phyloP scores from a whole-genome alignment of 2,797 vertebrate genomes.

The Cryptoprocta ferox region DNA sequence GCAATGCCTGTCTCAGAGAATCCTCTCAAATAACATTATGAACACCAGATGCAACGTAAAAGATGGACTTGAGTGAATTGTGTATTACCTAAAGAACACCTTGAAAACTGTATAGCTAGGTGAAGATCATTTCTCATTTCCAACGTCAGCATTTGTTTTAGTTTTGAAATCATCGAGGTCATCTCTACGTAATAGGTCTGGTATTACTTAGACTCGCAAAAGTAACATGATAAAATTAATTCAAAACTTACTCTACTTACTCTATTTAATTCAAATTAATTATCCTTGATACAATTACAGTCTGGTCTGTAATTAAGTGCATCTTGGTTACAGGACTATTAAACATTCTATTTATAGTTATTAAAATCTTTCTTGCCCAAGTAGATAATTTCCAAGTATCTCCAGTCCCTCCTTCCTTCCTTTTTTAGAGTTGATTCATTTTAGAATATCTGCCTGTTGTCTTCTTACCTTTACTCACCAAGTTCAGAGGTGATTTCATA shows the following conservation, averaged over 20 bases:
- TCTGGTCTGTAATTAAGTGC: background rate
- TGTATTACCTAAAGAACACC: background rate
- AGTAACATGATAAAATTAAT: conserved; percentile 17
- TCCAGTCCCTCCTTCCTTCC: background rate
- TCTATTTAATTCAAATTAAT: conserved; percentile 43
- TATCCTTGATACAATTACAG: background rate
- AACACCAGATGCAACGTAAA: background rate
- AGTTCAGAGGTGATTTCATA: background rate
- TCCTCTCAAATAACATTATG: conserved; percentile 15
- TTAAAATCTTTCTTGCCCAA: conserved; percentile 23
- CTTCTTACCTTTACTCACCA: conserved; percentile 22
- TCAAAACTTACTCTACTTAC: conserved; percentile 11
- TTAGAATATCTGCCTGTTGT: conserved; percentile 50
- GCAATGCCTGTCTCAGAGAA: background rate
- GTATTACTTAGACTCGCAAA: background rate
- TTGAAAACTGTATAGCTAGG: background rate
- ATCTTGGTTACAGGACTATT: background rate
- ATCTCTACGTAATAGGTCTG: background rate
- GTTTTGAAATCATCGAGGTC: conserved; percentile 40
- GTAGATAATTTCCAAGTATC: background rate
- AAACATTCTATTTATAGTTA: conserved; percentile 25
- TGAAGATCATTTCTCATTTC: background rate
- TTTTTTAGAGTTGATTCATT: conserved; percentile 38
- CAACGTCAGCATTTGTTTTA: background rate
- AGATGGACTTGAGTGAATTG: conserved; percentile 33